Conservation (phyloP, 2,113 vertebrate genomes). For the Ahaetulla prasina region DNA sequence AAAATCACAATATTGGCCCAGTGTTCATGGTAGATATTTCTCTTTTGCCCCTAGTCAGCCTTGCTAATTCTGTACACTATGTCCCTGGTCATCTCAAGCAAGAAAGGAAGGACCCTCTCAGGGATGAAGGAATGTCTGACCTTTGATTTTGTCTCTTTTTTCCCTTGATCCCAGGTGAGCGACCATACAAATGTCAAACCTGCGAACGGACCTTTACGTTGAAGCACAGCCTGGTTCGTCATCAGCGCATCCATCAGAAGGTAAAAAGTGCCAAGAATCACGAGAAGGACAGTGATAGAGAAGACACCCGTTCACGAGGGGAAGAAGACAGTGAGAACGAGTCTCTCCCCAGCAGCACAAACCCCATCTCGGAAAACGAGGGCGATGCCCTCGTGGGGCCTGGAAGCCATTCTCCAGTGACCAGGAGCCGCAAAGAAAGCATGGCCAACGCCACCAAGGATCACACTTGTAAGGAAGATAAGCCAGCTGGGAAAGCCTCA, state of each 20-base stretch:
- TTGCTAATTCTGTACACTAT: not conserved
- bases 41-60: not conserved
- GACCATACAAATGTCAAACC: constrained; percentile 92
- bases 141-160: not conserved
- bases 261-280: constrained; percentile 65
- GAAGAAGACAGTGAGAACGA: constrained; percentile 82
- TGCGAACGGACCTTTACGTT: constrained; percentile 95
- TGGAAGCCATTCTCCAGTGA: constrained; percentile 37
- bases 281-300: constrained; percentile 69
- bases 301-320: constrained; percentile 59
- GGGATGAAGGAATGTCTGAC: not conserved
- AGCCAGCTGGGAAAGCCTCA: not conserved
- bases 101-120: not conserved
- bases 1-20: not conserved
- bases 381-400: constrained; percentile 44
- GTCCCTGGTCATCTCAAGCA: not conserved
- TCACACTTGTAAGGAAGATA: constrained; percentile 51
- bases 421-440: constrained; percentile 57
- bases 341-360: constrained; percentile 78
- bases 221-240: constrained; percentile 96
- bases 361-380: constrained; percentile 79
- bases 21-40: not conserved
- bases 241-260: constrained; percentile 94
- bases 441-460: constrained; percentile 13
- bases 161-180: constrained; percentile 76